Base-by-base conservation (phyloP, 2,113 vertebrate species). In the Leptodactylus fuscus region DNA sequence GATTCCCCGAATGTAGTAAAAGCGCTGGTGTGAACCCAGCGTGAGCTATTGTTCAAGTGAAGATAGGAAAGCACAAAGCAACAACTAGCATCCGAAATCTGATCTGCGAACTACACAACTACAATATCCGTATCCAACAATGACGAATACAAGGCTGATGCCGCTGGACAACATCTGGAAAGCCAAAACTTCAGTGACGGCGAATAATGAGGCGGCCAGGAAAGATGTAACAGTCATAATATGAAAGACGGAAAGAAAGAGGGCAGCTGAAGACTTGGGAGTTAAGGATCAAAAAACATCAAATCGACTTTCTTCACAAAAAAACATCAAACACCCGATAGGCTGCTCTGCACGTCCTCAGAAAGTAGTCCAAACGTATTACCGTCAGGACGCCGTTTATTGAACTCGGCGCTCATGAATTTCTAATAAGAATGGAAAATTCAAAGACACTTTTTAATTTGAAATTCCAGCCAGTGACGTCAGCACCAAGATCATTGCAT, bases 271-370 rank as follows among this genome's bases (percentile, higher is more conserved):
- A 18, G 48, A 58, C 32, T n/a, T 41, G 34, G 69, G 32, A 58
- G 49, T 20, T 2, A 13, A 36, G 34, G 81, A 74, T 74, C 51
- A 55, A 83, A 75, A 75, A 29, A 76, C 46, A 76, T 76, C 73
- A 49, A 49, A 76, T 49, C 46, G 12, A 76, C 73, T 76, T 76
- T 76, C 48, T 73, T 76, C 73, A 51, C 24, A 48, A 81, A 48
- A 81, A 74, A 74, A 58, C 49, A 74, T 83, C 69, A 83, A 69
- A 67, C 51, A 24, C 16, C 76, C 12, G 22, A 22, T 24, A 10
- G 53, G 10, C 49, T 13, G 41, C 27, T 53, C n/a, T 55, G 48
- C 46, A 36, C 12, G 32, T 38, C 53, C 24, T 60, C 9, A 51
- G 27, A 51, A 49, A 76, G 9, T 10, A n/a, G 73, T 76, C 46